Conservation (phyloP, 2,888 invertebrate genomes). For the Melanostoma scalare region DNA sequence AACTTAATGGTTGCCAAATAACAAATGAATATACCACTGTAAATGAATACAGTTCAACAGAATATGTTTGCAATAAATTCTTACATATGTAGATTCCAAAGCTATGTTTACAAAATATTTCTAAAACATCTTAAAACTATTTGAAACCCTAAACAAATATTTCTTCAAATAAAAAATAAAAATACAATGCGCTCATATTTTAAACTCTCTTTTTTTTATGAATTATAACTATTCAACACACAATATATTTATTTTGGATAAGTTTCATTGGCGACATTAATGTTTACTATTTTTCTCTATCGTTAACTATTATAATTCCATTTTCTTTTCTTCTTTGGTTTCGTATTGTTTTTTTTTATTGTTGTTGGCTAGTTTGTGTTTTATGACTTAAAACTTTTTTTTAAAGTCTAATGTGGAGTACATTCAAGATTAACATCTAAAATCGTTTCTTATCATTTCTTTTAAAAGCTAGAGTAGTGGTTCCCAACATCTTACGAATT, state of each 20-base stretch:
- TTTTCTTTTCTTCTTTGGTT: slow-evolving; percentile 4
- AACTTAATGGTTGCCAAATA: slow-evolving; percentile 30
- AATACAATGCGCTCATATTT: too few relatives aligned
- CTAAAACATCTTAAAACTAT: slow-evolving; percentile 48
- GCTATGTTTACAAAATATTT: slow-evolving; percentile 50
- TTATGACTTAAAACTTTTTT: slow-evolving; percentile 7
- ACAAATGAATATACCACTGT: slow-evolving; percentile 26
- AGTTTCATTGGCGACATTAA: slow-evolving; percentile 29
- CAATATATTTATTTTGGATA: too few relatives aligned
- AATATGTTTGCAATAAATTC: slow-evolving; percentile 30
- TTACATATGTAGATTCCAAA: slow-evolving; percentile 9
- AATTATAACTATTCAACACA: too few relatives aligned
- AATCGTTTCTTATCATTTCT: not conserved
- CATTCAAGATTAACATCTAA: slow-evolving; percentile 2
- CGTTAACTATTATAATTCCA: not conserved
- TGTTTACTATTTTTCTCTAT: slow-evolving; percentile 1
- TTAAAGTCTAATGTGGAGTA: not conserved
- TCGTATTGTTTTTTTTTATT: slow-evolving; percentile 9
- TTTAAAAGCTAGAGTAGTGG: not conserved
- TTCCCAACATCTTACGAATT: not conserved
- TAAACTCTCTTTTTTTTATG: too few relatives aligned
- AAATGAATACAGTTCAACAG: slow-evolving; percentile 32
- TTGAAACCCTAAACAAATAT: slow-evolving; percentile 57
- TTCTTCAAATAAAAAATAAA: not conserved
- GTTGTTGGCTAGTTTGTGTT: slow-evolving; percentile 48